Evolutionary conservation across 2,888 invertebrate genomes (phyloP).

Genomic region (Mimachlamys varia): DNA sequence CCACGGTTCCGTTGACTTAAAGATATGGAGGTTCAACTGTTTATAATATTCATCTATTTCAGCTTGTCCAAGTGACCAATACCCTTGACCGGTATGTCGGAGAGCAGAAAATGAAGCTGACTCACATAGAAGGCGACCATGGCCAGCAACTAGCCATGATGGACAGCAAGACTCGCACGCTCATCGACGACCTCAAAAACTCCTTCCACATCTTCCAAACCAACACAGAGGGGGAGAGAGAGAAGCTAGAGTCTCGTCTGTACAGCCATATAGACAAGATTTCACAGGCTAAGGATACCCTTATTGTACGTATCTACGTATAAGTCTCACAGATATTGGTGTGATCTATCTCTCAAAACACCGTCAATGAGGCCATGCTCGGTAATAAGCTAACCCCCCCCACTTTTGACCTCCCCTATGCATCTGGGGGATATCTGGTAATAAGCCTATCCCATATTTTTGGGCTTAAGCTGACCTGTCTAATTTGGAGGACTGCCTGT

Average conservation of each 20-base stretch:
- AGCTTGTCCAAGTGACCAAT: slow-evolving; percentile 68
- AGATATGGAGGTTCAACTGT: too few species aligned
- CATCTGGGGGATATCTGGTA: too few species aligned
- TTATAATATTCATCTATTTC: slow-evolving; percentile 39
- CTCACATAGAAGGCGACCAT: slow-evolving; percentile 75
- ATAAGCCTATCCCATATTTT: too few species aligned
- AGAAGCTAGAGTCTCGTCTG: slow-evolving; percentile 77
- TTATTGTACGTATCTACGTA: slow-evolving; percentile 60
- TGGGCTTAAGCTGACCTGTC: too few species aligned
- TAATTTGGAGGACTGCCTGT: too few species aligned
- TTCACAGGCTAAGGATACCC: slow-evolving; percentile 62
- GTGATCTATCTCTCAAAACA: too few species aligned
- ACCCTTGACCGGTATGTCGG: slow-evolving; percentile 62
- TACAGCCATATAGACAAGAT: slow-evolving; percentile 70
- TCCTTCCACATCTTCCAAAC: slow-evolving; percentile 65
- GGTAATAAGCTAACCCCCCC: too few species aligned
- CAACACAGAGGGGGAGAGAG: slow-evolving; percentile 72
- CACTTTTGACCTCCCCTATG: too few species aligned
- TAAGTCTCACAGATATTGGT: too few species aligned
- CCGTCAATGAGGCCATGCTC: too few species aligned
- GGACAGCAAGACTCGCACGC: slow-evolving; percentile 72
- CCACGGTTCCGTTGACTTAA: too few species aligned
- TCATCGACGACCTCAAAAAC: slow-evolving; percentile 76
- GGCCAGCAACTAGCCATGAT: slow-evolving; percentile 75
- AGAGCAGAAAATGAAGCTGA: slow-evolving; percentile 74